Percentiles rank a stretch among this genome's conserved stretches.
Evolutionary conservation across 1,140 invertebrate species (phyloP).

Genomic region (Homalodisca vitripennis): DNA sequence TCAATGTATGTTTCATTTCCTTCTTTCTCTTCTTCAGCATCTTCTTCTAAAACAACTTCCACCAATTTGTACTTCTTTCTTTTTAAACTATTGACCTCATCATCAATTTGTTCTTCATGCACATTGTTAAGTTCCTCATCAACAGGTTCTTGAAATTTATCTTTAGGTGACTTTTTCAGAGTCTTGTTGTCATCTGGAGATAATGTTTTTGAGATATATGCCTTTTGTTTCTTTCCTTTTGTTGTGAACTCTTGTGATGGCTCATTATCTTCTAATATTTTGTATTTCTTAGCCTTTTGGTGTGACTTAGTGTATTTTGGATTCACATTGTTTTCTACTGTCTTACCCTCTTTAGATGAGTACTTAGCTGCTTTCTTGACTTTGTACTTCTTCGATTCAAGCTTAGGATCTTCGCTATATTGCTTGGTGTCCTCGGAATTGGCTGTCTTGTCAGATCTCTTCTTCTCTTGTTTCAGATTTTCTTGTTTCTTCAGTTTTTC

Average conservation of each 20-base stretch:
- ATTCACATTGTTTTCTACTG: background rate
- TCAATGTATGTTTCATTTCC: background rate
- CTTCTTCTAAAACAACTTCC: background rate
- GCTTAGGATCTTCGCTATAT: background rate
- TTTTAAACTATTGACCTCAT: background rate
- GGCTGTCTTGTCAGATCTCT: background rate
- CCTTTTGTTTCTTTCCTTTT: background rate
- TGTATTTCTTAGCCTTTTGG: background rate
- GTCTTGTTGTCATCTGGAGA: background rate
- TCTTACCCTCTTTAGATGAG: background rate
- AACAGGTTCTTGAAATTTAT: background rate
- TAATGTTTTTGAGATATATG: background rate
- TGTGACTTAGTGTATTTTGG: background rate
- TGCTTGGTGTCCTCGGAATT: background rate
- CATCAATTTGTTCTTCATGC: background rate
- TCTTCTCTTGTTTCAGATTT: conserved; percentile 2
- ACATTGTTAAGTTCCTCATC: background rate
- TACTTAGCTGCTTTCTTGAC: background rate
- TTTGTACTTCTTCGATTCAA: background rate
- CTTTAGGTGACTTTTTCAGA: background rate
- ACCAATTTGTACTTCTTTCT: background rate
- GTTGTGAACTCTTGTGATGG: background rate
- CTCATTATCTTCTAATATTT: background rate
- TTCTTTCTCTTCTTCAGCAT: conserved; percentile 13
- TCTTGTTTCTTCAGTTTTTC: background rate